Percentiles rank a stretch among this genome's conserved stretches.
Conservation (phyloP, 2,888 invertebrate species). For the Apodemia hepburni region DNA sequence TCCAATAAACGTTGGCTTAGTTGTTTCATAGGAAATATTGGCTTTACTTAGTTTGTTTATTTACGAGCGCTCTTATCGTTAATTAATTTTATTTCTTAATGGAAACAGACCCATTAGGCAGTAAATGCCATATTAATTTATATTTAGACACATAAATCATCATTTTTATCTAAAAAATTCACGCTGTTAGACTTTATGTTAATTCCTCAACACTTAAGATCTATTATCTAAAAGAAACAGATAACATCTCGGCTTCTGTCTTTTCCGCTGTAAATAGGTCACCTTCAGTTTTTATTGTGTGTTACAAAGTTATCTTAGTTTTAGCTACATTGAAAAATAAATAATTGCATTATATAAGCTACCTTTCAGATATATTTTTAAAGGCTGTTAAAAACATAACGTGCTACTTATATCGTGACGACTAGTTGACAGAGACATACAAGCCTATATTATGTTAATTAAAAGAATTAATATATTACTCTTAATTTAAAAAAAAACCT, state of each 20-base stretch:
- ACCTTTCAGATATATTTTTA: too few species aligned
- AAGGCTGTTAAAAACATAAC: background rate
- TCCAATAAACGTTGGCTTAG: background rate
- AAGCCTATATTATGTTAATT: too few species aligned
- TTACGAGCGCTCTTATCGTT: background rate
- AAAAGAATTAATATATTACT: too few species aligned
- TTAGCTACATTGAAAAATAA: background rate
- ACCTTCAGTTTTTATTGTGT: background rate
- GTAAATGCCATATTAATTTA: background rate
- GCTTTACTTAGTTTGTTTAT: background rate
- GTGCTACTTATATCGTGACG: background rate
- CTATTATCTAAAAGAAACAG: background rate
- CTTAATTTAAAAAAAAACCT: too few species aligned
- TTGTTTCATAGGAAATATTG: background rate
- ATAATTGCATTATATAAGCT: background rate
- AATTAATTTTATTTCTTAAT: conserved; percentile 1
- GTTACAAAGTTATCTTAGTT: conserved; percentile 4
- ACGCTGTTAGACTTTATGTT: background rate
- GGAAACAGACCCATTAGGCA: background rate
- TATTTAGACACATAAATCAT: background rate
- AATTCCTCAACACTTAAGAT: background rate
- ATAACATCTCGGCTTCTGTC: conserved; percentile 5
- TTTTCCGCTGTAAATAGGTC: conserved; percentile 3
- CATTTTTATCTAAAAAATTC: background rate
- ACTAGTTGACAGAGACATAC: background rate